Conservation (phyloP, 2,888 invertebrate species). For the Girardia tigrina region DNA sequence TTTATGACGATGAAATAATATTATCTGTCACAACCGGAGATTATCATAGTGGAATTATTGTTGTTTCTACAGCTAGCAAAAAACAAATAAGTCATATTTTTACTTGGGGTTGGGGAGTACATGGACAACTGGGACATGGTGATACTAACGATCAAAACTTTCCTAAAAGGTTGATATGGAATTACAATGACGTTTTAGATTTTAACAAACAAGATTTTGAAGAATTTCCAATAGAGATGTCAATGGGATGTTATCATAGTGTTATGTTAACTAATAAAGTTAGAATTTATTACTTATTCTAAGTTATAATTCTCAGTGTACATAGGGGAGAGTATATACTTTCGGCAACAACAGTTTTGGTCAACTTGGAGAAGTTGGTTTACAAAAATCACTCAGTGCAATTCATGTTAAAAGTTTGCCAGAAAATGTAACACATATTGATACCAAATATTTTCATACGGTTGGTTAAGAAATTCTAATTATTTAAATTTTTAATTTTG, state of each 20-base stretch:
- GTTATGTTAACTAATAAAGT: slow-evolving; percentile 29
- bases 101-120: slow-evolving; percentile 33
- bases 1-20: not conserved
- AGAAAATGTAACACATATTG: slow-evolving; percentile 19
- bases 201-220: not conserved
- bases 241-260: slow-evolving; percentile 26
- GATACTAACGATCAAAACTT: slow-evolving; percentile 24
- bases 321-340: slow-evolving; percentile 16
- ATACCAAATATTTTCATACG: slow-evolving; percentile 26
- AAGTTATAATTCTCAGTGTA: not conserved
- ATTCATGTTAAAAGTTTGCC: not conserved
- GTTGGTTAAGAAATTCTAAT: too few species aligned
- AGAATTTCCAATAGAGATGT: slow-evolving; percentile 17
- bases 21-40: slow-evolving; percentile 26
- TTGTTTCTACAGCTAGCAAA: not conserved
- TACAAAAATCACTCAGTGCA: slow-evolving; percentile 9
- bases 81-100: slow-evolving; percentile 6
- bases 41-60: slow-evolving; percentile 27
- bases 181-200: not conserved
- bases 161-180: slow-evolving; percentile 10
- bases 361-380: not conserved
- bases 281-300: not conserved
- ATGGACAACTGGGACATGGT: slow-evolving; percentile 35
- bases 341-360: slow-evolving; percentile 26
- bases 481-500: too few species aligned